Evolutionary conservation across 2,888 invertebrate genomes (phyloP), one percentile per base, ranked within the genome.

Genomic region (Orthosia gracilis): DNA sequence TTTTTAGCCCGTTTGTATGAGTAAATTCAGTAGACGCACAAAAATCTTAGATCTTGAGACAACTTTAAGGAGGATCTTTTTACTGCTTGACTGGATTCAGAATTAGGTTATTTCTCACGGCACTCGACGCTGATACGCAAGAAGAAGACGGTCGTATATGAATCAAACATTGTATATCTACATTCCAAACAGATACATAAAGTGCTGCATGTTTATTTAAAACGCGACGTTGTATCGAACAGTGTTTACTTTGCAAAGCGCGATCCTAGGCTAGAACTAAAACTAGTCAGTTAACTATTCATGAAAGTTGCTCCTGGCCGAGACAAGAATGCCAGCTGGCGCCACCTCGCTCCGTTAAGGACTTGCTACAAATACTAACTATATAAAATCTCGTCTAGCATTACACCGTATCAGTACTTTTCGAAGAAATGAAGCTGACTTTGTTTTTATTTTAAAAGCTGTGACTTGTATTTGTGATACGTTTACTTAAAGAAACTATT

Each of bases 251-350:
- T 89, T 86, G 87, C 86, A 84, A 87, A 88, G 87, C 89, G 87
- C 83, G 88, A 85, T 89, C 87, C 84, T 89, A 90, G 85, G 83
- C 86, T 89, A 88, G 85, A 88, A 87, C 92, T 93, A 90, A 90
- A 94, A 93, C 93, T 91, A 93, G 94, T 92, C 92, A 88, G 94
- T 94, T 94, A 91, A 92, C 92, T 94, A 95, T 94, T 94, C 94
- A 95, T 94, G 96, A 95, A 96, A 96, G 96, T 96, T 95, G 95
- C 93, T 93, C 93, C 91, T 89, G 90, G 86, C 88, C 84, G 89
- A 88, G 88, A 85, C 92, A 92, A 94, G 95, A 95, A 95, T 95
- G 94, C 89, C 87, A 91, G 91, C 91, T 91, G 95, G 95, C 96
- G 96, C 95, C 95, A 91, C 87, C 74, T 73, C 69, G 82, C 75